Evolutionary conservation across 2,113 vertebrate genomes (phyloP), one percentile per base, ranked within the genome.

Genomic region (Clinocottus analis): DNA sequence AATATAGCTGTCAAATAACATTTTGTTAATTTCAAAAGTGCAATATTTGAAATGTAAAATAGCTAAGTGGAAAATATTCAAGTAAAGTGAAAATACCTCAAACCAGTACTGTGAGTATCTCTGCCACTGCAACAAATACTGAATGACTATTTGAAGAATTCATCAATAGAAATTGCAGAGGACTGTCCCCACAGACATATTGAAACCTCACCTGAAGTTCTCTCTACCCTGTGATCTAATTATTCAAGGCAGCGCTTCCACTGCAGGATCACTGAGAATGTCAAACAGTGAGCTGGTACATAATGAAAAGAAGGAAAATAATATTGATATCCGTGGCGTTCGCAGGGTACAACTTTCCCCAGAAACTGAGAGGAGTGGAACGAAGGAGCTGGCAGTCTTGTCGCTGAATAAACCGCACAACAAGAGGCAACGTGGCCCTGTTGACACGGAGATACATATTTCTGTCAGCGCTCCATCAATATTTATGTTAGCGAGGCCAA

Each of bases 391-490:
- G 82, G 61, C 63, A 58, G 74, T 79, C 72, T 69, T 67, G 72
- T 75, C 67, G 77, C 82, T 77, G 87, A 79, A 89, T 86, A 87
- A 85, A 79, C 72, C 69, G 17, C 63, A 79, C 83, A 83, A 86
- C 84, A 87, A 85, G 67, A 76, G 27, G 79, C 69, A 39, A 75
- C 68, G 29, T 64, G 74, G 87, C 74, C 80, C 77, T 86, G 92
- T 92, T 88, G 87, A 93, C 91, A 90, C 77, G 55, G 69, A 71
- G 86, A 91, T 81, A 88, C 89, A 91, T 90, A 90, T 89, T 93
- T 91, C 92, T 94, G 91, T 92, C 90, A 86, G 84, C 85, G 75
- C 85, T 87, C 78, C 85, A 91, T 93, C 90, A 90, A 93, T 92
- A 92, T 93, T 93, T 91, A 94, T 93, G 87, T 82, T 74, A 31